These are phyloP conservation scores for Emydoidea blandingii DNA, from an alignment of 2,797 vertebrate species.

Conservation along the genomic window DNA sequence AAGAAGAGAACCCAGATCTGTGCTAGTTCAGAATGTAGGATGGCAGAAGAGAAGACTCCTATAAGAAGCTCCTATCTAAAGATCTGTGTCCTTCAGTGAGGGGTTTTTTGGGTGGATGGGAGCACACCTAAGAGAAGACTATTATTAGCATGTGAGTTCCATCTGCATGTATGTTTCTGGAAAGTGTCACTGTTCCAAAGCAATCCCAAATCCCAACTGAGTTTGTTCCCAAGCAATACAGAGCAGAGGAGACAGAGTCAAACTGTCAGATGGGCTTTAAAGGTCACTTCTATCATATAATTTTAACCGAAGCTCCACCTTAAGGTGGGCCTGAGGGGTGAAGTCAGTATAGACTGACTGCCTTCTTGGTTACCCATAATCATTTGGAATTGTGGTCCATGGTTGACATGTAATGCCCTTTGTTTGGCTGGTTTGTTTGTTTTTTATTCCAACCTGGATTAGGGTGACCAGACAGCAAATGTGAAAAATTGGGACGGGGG, in stretches of 20 bases:
- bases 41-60: not conserved
- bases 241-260: not conserved
- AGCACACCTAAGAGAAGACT: no score
- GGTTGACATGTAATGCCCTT: not conserved
- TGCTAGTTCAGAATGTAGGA: not conserved
- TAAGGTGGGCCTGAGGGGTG: not conserved
- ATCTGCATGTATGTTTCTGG: not conserved
- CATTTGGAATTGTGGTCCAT: not conserved
- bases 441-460: not conserved
- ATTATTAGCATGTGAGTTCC: not conserved
- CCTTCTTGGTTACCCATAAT: not conserved
- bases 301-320: not conserved
- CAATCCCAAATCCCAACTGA: not conserved
- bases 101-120: no score
- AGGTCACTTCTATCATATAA: not conserved
- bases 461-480: no score
- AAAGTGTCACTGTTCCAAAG: not conserved
- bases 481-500: no score
- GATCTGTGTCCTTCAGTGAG: no score
- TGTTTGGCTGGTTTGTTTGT: not conserved
- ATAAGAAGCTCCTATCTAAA: no score
- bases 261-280: not conserved
- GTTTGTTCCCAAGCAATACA: fast-evolving
- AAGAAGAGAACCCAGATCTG: not conserved
- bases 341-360: not conserved